These are phyloP conservation scores for Micromussa lordhowensis DNA, from an alignment of 92 coral and sea anemone species.

Conservation along the genomic window DNA sequence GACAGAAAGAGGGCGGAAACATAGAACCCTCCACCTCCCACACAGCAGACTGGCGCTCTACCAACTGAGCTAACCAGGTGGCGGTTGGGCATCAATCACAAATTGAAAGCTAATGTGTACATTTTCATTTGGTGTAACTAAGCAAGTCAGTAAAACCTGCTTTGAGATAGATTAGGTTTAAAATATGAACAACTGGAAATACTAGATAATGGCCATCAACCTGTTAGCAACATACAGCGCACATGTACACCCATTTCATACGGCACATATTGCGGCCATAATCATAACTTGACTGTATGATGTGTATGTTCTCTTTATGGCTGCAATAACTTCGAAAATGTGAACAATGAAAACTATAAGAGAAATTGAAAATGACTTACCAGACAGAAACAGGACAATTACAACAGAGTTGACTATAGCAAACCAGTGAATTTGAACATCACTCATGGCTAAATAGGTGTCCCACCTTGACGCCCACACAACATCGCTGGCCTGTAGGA, in stretches of 20 bases:
- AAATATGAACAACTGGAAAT: too few species aligned
- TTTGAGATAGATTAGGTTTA: background rate
- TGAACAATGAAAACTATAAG: background rate
- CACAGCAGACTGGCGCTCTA: too few species aligned
- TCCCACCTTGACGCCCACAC: slow-evolving; percentile 99
- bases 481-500: slow-evolving; percentile 82
- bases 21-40: too few species aligned
- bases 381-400: slow-evolving; percentile 95
- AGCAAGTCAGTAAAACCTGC: background rate
- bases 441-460: slow-evolving; percentile 99
- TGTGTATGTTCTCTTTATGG: background rate
- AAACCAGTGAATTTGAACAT: slow-evolving; percentile 99
- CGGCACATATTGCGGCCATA: background rate
- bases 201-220: too few species aligned
- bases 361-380: slow-evolving; percentile 37
- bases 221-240: too few species aligned
- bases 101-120: too few species aligned
- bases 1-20: too few species aligned
- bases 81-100: too few species aligned
- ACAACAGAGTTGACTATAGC: slow-evolving; percentile 98
- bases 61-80: too few species aligned
- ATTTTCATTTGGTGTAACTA: too few species aligned
- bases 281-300: too few species aligned
- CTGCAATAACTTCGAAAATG: background rate
- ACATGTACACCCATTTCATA: too few species aligned